These are phyloP conservation scores for Lophura swinhoii DNA, from an alignment of 2,797 vertebrate species.

Conservation along the genomic window DNA sequence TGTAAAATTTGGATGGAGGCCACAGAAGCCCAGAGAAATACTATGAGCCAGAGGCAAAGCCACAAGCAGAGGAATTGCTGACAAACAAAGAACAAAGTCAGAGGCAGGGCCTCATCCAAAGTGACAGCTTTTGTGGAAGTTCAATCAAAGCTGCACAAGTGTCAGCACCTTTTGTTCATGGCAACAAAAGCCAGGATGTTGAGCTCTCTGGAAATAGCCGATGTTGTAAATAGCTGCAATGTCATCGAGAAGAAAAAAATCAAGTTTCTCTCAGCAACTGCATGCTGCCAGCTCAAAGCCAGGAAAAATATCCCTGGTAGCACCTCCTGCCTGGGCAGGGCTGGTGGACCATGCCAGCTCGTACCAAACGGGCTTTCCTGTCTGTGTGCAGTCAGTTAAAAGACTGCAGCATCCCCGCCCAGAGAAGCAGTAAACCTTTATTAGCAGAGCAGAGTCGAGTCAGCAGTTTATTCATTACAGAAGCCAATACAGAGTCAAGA, in stretches of 20 bases:
- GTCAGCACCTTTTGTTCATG: slow-evolving; percentile 43
- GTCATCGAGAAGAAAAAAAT: slow-evolving; percentile 33
- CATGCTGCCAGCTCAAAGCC: neutral
- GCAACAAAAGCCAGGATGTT: slow-evolving; percentile 53
- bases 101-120: neutral
- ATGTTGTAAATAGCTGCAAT: neutral
- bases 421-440: neutral
- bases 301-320: neutral
- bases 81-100: slow-evolving; percentile 14
- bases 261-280: slow-evolving; percentile 7
- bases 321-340: neutral
- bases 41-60: neutral
- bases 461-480: neutral
- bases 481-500: neutral
- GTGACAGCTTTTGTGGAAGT: slow-evolving; percentile 15
- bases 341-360: neutral
- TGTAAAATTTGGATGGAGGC: slow-evolving; percentile 12
- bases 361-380: neutral
- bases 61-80: neutral
- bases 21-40: neutral
- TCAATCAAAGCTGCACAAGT: slow-evolving; percentile 22
- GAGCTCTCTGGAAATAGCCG: neutral
- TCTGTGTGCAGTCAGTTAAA: neutral
- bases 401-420: neutral
- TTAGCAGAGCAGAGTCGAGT: neutral